Conservation (phyloP, 2,888 invertebrate genomes). For the Hirtodrosophila duncani region DNA sequence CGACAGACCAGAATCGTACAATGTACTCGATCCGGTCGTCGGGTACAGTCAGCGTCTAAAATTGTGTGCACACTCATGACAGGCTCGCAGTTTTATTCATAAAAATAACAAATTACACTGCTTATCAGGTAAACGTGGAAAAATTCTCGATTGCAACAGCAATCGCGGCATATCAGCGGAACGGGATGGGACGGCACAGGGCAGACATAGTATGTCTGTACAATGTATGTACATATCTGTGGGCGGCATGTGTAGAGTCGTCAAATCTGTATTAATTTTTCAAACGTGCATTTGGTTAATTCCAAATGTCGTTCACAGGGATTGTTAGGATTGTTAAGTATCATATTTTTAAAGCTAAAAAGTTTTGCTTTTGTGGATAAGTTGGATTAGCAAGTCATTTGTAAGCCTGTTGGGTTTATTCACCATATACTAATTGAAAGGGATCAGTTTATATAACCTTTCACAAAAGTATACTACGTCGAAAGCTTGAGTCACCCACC, state of each 20-base stretch:
- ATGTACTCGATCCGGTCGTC: slow-evolving; percentile 10
- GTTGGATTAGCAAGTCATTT: too few species aligned
- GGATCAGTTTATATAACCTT: too few species aligned
- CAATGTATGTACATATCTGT: too few species aligned
- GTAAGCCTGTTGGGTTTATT: too few species aligned
- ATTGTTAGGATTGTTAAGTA: too few species aligned
- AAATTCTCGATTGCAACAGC: slow-evolving; percentile 16
- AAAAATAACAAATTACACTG: slow-evolving; percentile 19
- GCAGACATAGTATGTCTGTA: too few species aligned
- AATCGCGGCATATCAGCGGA: slow-evolving; percentile 19
- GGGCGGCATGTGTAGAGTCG: slow-evolving; percentile 24
- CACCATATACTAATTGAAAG: too few species aligned
- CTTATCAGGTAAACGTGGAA: slow-evolving; percentile 43
- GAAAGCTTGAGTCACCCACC: too few species aligned
- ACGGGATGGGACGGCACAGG: too few species aligned
- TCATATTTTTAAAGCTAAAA: too few species aligned
- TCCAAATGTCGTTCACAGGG: not conserved
- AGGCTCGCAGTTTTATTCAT: slow-evolving; percentile 45
- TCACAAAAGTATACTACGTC: too few species aligned
- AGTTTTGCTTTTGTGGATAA: too few species aligned
- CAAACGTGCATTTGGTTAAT: slow-evolving; percentile 16
- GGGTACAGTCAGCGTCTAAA: slow-evolving; percentile 37
- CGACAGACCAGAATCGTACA: slow-evolving; percentile 1
- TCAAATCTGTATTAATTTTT: slow-evolving; percentile 34
- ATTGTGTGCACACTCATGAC: slow-evolving; percentile 16